Base-by-base conservation (phyloP, 2,113 vertebrate species). In the Mirounga angustirostris region DNA sequence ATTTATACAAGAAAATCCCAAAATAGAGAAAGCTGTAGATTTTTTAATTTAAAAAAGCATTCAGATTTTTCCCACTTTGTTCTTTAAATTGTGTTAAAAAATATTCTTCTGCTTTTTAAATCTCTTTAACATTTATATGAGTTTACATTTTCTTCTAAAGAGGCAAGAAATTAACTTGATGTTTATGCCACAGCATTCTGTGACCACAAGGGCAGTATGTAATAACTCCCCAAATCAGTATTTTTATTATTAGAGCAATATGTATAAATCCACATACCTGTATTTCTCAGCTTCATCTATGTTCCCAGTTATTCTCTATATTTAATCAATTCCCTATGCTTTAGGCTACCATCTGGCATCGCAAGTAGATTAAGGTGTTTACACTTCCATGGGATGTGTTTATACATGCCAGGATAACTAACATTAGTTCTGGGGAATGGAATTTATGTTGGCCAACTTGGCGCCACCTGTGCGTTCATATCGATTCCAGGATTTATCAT, bases 21-120 rank as follows among this genome's bases (percentile, higher is more conserved):
- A 93, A 87, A n/a, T 14, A 94, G n/a, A 88, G 10, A 92, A 43
- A 58, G 18, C 8, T 92, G 1, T 90, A 40, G 46, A 28, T 84
- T 26, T 69, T 92, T 54, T 95, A 16, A 43, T 83, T 97, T 87
- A 52, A 71, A 71, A 91, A 94, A 58, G 11, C 16, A 69, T 74
- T 89, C 33, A 95, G 24, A 91, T 63, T 22, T 89, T 93, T 90
- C 1, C 10, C 8, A 94, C 36, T 78, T 93, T 78, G 7, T 63
- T 73, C n/a, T 96, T 97, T 61, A 69, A 88, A 54, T 91, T 85
- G 50, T 93, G 28, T 89, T 73, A 43, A 79, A 24, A 85, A 7
- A 3, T 71, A 46, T 92, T 95, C 16, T 89, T n/a, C 28, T 69
- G 0, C 28, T 21, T 50, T 89, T 91, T 89, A 56, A 61, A 46